Conservation (phyloP, 2,797 vertebrate species). For the Cebuella pygmaea region DNA sequence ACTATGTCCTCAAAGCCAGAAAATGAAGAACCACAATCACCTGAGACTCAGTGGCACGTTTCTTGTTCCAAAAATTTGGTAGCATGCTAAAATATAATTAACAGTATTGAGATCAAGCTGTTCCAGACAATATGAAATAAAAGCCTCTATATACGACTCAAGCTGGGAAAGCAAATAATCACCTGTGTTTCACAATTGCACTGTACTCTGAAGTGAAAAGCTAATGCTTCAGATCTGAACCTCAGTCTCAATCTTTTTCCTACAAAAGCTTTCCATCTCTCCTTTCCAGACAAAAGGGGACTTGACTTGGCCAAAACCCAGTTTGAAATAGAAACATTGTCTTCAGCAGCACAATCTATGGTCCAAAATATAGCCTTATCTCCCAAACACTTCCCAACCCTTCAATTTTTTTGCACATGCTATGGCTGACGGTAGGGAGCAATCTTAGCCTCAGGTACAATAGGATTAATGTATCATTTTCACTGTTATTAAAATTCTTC, state of each 20-base stretch:
- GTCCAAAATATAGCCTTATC: neutral
- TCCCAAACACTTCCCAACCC: neutral
- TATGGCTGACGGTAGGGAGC: neutral
- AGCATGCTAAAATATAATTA: constrained; percentile 83
- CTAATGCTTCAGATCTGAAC: neutral
- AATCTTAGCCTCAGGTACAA: neutral
- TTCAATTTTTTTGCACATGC: neutral
- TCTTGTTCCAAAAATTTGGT: constrained; percentile 69
- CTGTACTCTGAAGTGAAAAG: constrained; percentile 74
- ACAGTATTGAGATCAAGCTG: constrained; percentile 79
- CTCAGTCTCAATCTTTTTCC: neutral
- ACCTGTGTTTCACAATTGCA: constrained; percentile 61
- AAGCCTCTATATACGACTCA: constrained; percentile 67
- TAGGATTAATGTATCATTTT: constrained; percentile 45
- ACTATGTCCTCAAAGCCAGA: constrained; percentile 25
- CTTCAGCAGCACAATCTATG: neutral
- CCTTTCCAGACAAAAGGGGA: neutral
- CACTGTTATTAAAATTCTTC: constrained; percentile 65
- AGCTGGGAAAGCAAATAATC: constrained; percentile 78
- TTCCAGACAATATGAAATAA: constrained; percentile 75
- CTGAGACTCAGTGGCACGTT: constrained; percentile 64
- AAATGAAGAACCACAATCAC: constrained; percentile 38
- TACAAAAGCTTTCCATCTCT: neutral
- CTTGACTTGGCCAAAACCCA: neutral
- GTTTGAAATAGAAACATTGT: neutral